These are phyloP conservation scores for Macaria notata DNA, from an alignment of 2,888 invertebrate species.

Conservation along the genomic window DNA sequence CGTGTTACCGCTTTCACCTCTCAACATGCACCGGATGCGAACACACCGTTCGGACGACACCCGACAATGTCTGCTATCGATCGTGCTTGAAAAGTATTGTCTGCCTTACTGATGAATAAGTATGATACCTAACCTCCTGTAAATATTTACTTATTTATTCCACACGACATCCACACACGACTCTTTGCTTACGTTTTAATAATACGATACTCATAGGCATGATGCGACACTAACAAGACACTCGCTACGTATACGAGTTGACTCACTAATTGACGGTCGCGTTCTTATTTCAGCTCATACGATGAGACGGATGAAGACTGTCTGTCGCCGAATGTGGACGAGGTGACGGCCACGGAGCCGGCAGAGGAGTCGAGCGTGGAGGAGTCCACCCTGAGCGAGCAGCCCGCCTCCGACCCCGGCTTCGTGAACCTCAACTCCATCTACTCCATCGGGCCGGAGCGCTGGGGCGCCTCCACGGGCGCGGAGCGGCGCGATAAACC, in stretches of 20 bases:
- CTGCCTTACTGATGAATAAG: constrained; percentile 82
- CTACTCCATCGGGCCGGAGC: constrained; percentile 67
- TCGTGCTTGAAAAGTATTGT: constrained; percentile 67
- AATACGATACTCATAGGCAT: constrained; percentile 62
- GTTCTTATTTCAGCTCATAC: constrained; percentile 82
- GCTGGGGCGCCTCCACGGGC: constrained; percentile 44
- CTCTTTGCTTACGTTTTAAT: constrained; percentile 67
- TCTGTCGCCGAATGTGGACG: constrained; percentile 86
- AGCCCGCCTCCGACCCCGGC: constrained; percentile 40
- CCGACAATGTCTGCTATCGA: constrained; percentile 49
- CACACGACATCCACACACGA: constrained; percentile 33
- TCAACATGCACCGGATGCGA: constrained; percentile 49
- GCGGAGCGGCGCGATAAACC: constrained; percentile 70
- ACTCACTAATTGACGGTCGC: constrained; percentile 2
- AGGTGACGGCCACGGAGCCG: constrained; percentile 77
- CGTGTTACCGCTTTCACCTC: constrained; percentile 58
- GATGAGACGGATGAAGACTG: constrained; percentile 87
- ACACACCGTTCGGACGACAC: constrained; percentile 22
- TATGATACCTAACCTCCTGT: constrained; percentile 50
- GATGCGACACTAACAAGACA: constrained; percentile 73
- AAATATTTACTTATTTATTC: constrained; percentile 53
- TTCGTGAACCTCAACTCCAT: constrained; percentile 77
- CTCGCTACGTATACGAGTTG: constrained; percentile 46
- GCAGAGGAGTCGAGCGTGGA: constrained; percentile 75
- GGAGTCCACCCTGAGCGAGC: constrained; percentile 69